phyloP scores from a whole-genome alignment of 2,888 invertebrate genomes.

The Catocala sponsa region DNA sequence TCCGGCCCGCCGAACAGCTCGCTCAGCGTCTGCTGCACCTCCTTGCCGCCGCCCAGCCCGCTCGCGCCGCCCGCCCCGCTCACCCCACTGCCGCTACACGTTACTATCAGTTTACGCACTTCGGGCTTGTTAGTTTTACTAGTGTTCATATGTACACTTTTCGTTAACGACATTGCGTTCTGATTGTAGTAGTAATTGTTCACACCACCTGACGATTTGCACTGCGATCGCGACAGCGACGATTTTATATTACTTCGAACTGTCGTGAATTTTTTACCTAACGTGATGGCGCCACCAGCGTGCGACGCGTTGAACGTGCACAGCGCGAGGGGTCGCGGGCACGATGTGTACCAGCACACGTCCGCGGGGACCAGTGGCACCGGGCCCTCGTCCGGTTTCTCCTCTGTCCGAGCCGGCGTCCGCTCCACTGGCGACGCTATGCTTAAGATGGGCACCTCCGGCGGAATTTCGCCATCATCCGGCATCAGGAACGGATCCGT shows the following conservation, averaged over 20 bases:
- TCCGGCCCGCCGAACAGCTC: slow-evolving; percentile 70
- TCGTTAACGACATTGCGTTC: slow-evolving; percentile 73
- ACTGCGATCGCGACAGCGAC: slow-evolving; percentile 75
- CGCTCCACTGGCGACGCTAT: slow-evolving; percentile 55
- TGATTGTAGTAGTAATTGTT: slow-evolving; percentile 77
- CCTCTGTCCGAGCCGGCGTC: slow-evolving; percentile 51
- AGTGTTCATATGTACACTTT: slow-evolving; percentile 80
- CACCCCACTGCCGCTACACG: slow-evolving; percentile 71
- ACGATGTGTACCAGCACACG: slow-evolving; percentile 85
- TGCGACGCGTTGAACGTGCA: slow-evolving; percentile 88
- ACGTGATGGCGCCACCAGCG: slow-evolving; percentile 86
- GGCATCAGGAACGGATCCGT: slow-evolving; percentile 69
- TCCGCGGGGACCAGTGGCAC: slow-evolving; percentile 71
- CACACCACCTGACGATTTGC: slow-evolving; percentile 68
- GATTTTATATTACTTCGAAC: slow-evolving; percentile 84
- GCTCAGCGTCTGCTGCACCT: slow-evolving; percentile 69
- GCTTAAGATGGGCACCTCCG: slow-evolving; percentile 65
- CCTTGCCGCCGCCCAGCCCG: slow-evolving; percentile 43
- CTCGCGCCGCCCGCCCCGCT: slow-evolving; percentile 40
- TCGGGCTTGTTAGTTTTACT: slow-evolving; percentile 81
- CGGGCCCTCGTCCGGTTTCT: slow-evolving; percentile 59
- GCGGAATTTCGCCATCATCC: slow-evolving; percentile 67
- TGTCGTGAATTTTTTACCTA: slow-evolving; percentile 84
- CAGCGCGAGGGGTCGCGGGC: slow-evolving; percentile 89
- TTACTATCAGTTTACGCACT: slow-evolving; percentile 84